Base-by-base conservation (phyloP, 2,797 vertebrate species). In the Emydoidea blandingii region DNA sequence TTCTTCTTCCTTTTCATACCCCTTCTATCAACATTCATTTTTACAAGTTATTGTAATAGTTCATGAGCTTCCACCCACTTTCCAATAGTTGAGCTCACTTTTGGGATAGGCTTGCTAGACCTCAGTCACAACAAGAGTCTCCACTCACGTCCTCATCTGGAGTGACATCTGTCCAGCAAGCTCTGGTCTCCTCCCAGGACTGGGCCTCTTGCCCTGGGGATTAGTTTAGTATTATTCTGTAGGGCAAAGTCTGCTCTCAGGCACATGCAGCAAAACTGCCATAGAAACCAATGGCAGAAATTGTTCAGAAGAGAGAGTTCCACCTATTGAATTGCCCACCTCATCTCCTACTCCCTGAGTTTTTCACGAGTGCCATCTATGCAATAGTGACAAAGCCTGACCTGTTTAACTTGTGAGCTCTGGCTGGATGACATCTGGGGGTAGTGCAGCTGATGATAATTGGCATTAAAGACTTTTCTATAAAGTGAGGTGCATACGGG, bases 361-460 rank as follows among this genome's bases (percentile, higher is more conserved):
- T 94, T 96, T 96, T 94, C 94, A 83, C 82, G 83, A 9, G 78
- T 82, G 79, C 12, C 29, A 83, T 87, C 94, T 82, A 65, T 59
- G 94, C 93, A 95, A 53, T 27, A 0, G 1, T 92, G 87, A 81
- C 93, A 57, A 91, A 95, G 95, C 93, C 88, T 89, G 93, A 57
- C 92, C 79, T 87, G 89, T 37, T 92, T 87, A 84, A 47, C 81
- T 93, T 93, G 91, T 88, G 81, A 94, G 81, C 54, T 62, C n/a
- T 65, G 52, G 37, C 76, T 37, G 1, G 92, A 82, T 96, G 89
- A 56, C 91, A 90, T 94, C 87, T 92, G 94, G 84, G 82, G 91
- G 80, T 93, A 96, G 89, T 92, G 80, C 82, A 84, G 54, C 41
- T 93, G 72, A 83, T 79, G 84, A 21, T 68, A 76, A 88, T 85